Evolutionary conservation across 2,888 invertebrate species (phyloP), one percentile per base, ranked within the genome.

Genomic region (Drosophila eohydei): DNA sequence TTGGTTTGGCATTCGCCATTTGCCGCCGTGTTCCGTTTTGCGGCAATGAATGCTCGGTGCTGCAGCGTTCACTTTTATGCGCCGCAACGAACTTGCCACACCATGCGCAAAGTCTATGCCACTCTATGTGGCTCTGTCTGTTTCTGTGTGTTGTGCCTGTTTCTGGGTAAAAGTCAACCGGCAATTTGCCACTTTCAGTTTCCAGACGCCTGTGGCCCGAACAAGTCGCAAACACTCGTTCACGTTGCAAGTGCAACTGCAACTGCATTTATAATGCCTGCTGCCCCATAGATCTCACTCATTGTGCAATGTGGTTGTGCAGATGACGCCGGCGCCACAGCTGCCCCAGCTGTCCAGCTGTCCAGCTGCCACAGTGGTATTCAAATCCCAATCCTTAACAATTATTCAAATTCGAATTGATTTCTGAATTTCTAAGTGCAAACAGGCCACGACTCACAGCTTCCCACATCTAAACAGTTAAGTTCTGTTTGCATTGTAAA

Each of bases 231-330:
- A 58, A 30, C 41, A 43, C 61, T 58, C 51, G 66, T 72, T 81
- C 76, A 72, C 66, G 68, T 79, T 67, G 74, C 84, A 85, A 88
- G 84, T 85, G 88, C 87, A 86, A 85, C 86, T 85, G 88, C 87
- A 86, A 85, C 86, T 57, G 59, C 66, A 71, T 77, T 76, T 64
- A 61, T 62, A 32, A 12, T 16, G n/a, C 41, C 41, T 41, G 61
- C 65, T 69, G 58, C 36, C 68, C 65, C 59, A 66, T 21, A 59
- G 40, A 58, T 9, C 51, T n/a, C 34, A 14, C 5, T 5, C 30
- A 56, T 82, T 73, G 30, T 48, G 80, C 85, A n/a, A n/a, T n/a
- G n/a, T n/a, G n/a, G n/a, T 48, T 55, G 52, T 40, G 50, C 51
- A 64, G 57, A 44, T 71, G 65, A 55, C 40, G 73, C 52, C 50